Evolutionary conservation across 2,113 vertebrate species (phyloP).

Genomic region (Gobius niger): DNA sequence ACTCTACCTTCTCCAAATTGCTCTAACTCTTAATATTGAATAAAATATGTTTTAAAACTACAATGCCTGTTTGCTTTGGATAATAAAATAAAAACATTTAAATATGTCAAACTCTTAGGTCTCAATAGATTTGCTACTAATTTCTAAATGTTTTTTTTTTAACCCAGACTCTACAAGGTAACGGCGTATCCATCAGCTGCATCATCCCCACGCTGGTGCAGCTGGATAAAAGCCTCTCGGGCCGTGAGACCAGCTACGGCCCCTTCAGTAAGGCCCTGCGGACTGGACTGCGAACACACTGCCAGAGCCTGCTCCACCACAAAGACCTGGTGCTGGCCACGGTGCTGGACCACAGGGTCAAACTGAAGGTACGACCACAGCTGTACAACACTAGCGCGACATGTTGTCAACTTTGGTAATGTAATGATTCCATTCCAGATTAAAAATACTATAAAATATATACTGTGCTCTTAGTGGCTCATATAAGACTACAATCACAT

Average conservation of each 20-base stretch:
- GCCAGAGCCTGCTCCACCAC: constrained; percentile 70
- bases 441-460: too few relatives aligned
- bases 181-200: constrained; percentile 64
- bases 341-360: constrained; percentile 74
- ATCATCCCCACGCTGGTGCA: constrained; percentile 70
- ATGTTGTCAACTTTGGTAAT: background rate
- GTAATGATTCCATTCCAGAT: too few relatives aligned
- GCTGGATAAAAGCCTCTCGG: constrained; percentile 71
- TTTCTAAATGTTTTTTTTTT: background rate
- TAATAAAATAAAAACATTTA: too few relatives aligned
- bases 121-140: background rate
- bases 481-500: too few relatives aligned
- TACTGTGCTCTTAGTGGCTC: too few relatives aligned
- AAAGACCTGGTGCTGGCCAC: constrained; percentile 71
- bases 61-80: too few relatives aligned
- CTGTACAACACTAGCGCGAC: background rate
- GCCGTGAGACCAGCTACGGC: constrained; percentile 55
- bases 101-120: too few relatives aligned
- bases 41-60: too few relatives aligned
- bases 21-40: too few relatives aligned
- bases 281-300: constrained; percentile 59
- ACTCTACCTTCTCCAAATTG: too few relatives aligned
- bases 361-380: constrained; percentile 62
- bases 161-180: constrained; percentile 66
- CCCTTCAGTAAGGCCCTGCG: constrained; percentile 73